phyloP scores from a whole-genome alignment of 2,113 vertebrate genomes.

The Rhinolophus sinicus region DNA sequence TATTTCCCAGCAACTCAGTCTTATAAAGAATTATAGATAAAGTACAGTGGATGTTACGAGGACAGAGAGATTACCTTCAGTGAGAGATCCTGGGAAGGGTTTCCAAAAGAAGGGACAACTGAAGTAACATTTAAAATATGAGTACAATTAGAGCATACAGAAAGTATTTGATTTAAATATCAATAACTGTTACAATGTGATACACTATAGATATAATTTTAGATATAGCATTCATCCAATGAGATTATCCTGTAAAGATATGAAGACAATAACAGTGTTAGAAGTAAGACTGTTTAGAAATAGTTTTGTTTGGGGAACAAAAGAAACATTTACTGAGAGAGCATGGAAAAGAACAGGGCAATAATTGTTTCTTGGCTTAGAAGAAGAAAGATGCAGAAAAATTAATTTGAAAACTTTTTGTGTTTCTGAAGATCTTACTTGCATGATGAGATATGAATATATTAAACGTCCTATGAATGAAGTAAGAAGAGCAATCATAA shows the following conservation, averaged over 20 bases:
- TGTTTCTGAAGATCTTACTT: neutral
- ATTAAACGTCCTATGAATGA: neutral
- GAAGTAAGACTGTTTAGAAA: neutral
- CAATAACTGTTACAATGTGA: neutral
- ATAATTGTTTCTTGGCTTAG: neutral
- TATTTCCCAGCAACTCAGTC: neutral
- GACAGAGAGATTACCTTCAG: neutral
- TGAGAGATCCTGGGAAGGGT: neutral
- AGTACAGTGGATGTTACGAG: neutral
- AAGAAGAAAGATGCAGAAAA: neutral
- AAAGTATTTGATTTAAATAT: conserved; percentile 17
- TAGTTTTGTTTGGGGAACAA: neutral
- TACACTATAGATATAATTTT: neutral
- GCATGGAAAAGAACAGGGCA: neutral
- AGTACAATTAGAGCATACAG: neutral
- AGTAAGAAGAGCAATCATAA: neutral
- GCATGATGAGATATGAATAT: neutral
- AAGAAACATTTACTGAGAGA: neutral
- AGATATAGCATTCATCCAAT: neutral
- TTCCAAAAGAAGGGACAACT: neutral
- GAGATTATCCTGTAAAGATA: neutral
- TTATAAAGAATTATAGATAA: neutral
- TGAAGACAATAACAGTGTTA: neutral
- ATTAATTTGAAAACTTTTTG: neutral
- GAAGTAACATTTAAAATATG: neutral